These are phyloP conservation scores for Patella depressa DNA, from an alignment of 2,888 invertebrate genomes.

Conservation along the genomic window DNA sequence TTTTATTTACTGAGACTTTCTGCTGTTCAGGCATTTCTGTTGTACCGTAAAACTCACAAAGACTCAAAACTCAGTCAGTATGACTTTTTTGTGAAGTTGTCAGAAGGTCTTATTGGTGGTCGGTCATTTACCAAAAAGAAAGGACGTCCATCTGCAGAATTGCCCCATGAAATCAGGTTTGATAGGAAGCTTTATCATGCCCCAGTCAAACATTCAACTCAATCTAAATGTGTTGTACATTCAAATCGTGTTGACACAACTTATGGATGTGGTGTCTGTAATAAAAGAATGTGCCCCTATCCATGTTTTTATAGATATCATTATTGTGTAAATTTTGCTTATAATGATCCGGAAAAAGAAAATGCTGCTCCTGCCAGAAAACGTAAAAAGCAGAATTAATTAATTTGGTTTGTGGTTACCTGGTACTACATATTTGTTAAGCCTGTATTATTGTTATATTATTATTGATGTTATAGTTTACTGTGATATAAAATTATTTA, in stretches of 20 bases:
- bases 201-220: background rate
- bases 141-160: constrained; percentile 4
- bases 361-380: constrained; percentile 2
- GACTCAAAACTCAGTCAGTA: background rate
- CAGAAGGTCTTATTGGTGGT: background rate
- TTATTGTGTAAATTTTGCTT: background rate
- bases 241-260: background rate
- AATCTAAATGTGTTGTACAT: background rate
- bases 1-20: constrained; percentile 4
- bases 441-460: too few relatives aligned
- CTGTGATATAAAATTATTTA: too few relatives aligned
- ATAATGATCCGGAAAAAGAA: background rate
- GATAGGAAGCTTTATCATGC: background rate
- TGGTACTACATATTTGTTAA: too few relatives aligned
- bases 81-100: constrained; percentile 3
- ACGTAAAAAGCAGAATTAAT: background rate
- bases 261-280: background rate
- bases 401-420: background rate
- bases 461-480: too few relatives aligned
- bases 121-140: background rate
- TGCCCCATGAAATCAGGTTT: background rate
- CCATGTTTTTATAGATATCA: background rate
- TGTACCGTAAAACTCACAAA: background rate
- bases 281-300: background rate
- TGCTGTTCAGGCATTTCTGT: constrained; percentile 11